phyloP scores from a whole-genome alignment of 1,140 invertebrate species.

The Drosophila orosa region DNA sequence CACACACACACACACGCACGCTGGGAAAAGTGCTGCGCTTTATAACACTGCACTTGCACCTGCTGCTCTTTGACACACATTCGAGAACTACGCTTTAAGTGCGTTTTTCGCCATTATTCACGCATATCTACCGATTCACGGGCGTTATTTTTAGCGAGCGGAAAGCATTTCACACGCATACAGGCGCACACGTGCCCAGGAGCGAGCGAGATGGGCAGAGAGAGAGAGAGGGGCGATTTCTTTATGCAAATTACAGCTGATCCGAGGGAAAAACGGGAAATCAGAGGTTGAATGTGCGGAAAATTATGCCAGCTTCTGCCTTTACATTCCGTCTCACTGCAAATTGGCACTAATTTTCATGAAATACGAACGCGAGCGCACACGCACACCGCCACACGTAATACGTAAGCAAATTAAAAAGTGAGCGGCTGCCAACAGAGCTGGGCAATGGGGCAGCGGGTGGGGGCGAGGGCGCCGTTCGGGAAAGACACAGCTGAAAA shows the following conservation, averaged over 20 bases:
- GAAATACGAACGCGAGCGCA: conserved; percentile 42
- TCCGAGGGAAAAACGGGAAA: conserved; percentile 25
- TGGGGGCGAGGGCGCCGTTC: neutral
- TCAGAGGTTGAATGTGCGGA: conserved; percentile 39
- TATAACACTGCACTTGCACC: conserved; percentile 69
- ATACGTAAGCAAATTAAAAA: conserved; percentile 79
- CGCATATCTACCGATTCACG: conserved; percentile 28
- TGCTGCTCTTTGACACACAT: conserved; percentile 74
- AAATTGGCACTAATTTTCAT: conserved; percentile 66
- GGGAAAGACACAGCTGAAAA: conserved; percentile 69
- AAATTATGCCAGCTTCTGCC: conserved; percentile 58
- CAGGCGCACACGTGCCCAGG: conserved; percentile 48
- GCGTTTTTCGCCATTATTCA: conserved; percentile 39
- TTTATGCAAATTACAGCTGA: conserved; percentile 68
- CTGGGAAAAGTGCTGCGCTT: conserved; percentile 37
- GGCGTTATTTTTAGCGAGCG: conserved; percentile 46
- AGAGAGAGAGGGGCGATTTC: conserved; percentile 56
- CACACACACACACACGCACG: conserved; percentile 22
- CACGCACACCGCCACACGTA: conserved; percentile 67
- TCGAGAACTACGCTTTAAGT: conserved; percentile 54
- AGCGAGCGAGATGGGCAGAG: neutral
- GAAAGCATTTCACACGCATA: conserved; percentile 20
- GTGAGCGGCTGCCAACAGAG: conserved; percentile 68
- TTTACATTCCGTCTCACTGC: conserved; percentile 59
- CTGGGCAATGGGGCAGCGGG: neutral